Conservation (phyloP, 2,797 vertebrate species). For the Microhierax caerulescens region DNA sequence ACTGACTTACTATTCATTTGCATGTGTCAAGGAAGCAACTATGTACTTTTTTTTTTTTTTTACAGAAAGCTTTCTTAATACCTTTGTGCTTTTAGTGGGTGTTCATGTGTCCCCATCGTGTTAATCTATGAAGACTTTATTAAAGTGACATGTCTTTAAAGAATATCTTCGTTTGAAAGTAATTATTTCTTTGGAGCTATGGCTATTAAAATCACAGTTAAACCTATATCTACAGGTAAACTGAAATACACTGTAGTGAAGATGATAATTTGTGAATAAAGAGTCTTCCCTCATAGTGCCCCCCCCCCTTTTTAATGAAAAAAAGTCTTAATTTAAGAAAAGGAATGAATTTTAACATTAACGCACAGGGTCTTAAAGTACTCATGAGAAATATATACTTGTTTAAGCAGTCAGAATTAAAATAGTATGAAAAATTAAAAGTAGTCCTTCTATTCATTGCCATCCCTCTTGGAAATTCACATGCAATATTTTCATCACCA, state of each 20-base stretch:
- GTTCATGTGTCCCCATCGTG: not conserved
- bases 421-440: constrained; percentile 47
- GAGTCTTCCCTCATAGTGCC: not conserved
- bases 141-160: not conserved
- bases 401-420: constrained; percentile 22
- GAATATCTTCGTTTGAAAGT: not conserved
- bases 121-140: not conserved
- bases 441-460: not conserved
- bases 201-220: not conserved
- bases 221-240: not conserved
- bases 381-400: constrained; percentile 1
- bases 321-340: constrained; percentile 1
- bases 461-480: constrained; percentile 9
- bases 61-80: not conserved
- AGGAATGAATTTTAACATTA: not conserved
- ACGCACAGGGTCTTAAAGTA: not conserved
- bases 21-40: not conserved
- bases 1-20: not conserved
- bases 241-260: not conserved
- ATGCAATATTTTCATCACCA: constrained; percentile 11
- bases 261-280: accelerated
- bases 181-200: not conserved
- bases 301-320: not conserved
- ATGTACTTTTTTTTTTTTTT: not conserved
- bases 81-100: not conserved